Conservation (phyloP, 2,888 invertebrate species). For the Calameuta idolon region DNA sequence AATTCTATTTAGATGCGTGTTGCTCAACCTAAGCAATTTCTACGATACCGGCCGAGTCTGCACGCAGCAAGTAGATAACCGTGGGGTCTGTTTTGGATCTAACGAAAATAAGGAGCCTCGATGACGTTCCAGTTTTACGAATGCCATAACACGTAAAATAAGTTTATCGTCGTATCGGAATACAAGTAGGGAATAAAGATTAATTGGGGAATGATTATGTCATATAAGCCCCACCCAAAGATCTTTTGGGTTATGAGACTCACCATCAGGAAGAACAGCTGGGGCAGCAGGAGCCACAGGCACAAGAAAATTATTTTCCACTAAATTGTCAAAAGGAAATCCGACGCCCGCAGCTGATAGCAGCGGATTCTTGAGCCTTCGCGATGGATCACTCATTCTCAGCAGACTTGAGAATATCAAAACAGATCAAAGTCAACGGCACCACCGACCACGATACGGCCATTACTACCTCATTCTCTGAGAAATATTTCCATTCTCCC, state of each 20-base stretch:
- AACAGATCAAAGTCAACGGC: conserved; percentile 16
- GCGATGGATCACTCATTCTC: conserved; percentile 66
- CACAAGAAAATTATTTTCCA: conserved; percentile 77
- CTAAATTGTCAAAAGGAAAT: conserved; percentile 79
- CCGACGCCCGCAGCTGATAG: conserved; percentile 80
- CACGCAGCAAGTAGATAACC: background rate
- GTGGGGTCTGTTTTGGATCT: background rate
- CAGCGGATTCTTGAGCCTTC: conserved; percentile 75
- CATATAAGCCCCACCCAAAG: conserved; percentile 40
- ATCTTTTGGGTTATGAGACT: conserved; percentile 39
- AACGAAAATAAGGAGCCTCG: background rate
- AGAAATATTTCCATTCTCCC: background rate
- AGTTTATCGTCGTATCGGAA: background rate
- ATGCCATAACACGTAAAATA: background rate
- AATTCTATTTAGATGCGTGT: background rate
- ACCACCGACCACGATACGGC: conserved; percentile 27
- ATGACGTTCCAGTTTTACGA: background rate
- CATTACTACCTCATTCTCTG: conserved; percentile 25
- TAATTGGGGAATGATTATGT: background rate
- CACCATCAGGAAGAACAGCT: conserved; percentile 58
- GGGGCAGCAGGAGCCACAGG: conserved; percentile 71
- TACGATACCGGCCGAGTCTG: background rate
- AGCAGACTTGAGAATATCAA: conserved; percentile 4
- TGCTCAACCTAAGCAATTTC: background rate
- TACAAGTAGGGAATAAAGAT: background rate